Evolutionary conservation across 1,140 invertebrate species (phyloP), one percentile per base, ranked within the genome.

Genomic region (Drosophila tristis): DNA sequence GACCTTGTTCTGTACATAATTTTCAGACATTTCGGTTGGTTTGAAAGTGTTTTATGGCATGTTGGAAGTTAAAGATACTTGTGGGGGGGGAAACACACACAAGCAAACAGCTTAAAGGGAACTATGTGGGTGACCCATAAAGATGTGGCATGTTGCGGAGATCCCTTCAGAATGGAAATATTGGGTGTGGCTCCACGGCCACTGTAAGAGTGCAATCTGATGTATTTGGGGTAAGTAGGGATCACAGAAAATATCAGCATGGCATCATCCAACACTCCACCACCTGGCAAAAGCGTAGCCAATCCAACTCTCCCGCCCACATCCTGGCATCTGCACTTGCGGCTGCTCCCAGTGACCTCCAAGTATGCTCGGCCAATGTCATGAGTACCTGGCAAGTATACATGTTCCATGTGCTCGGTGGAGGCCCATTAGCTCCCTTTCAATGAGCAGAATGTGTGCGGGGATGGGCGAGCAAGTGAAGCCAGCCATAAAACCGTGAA

Each of bases 401-500:
- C 72, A 56, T 76, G 62, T 51, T 48, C 20, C 48, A 65, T 49
- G 70, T 74, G 54, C 72, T 35, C 51, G 31, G 4, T 1, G 23
- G 4, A 13, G 35, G 35, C n/a, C 61, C 74, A 78, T 81, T 81
- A 82, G 74, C 56, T 78, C 26, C 44, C 51, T 31, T 43, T n/a
- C 20, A 47, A 42, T 20, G 60, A 35, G 25, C 23, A 25, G 23
- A 25, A 3, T 20, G 20, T 20, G 20, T 20, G 20, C 2, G 0
- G 1, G 20, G 1, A 2, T 20, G 42, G 5, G 25, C 61, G 68
- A 66, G 66, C 62, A 31, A 16, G 15, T 29, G 50, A 49, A 70
- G 60, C 55, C 79, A 62, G 70, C 55, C 78, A 68, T 86, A 81
- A 86, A 86, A 78, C 74, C 81, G 65, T 87, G 82, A 86, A 86